phyloP scores from a whole-genome alignment of 92 coral and sea anemone genomes.

The Parazoanthus swiftii region DNA sequence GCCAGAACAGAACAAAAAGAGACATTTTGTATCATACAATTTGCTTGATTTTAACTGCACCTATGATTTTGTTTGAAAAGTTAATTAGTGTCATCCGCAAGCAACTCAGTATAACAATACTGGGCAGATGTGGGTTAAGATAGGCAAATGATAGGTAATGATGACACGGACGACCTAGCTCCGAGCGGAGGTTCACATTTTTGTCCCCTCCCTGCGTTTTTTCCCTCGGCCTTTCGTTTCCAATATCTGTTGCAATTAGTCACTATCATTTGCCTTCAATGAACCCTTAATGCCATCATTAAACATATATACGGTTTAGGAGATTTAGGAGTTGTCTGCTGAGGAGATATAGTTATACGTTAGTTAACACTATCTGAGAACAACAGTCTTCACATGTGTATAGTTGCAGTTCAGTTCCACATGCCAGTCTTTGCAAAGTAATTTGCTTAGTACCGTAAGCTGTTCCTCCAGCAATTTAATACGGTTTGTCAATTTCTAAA shows the following conservation, averaged over 20 bases:
- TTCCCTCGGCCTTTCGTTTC: not conserved
- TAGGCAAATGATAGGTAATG: not conserved
- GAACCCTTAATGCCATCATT: not conserved
- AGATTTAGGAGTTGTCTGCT: no score
- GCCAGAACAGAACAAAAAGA: not conserved
- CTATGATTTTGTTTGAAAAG: not conserved
- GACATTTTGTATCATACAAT: not conserved
- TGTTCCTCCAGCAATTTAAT: no score
- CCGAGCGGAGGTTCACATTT: not conserved
- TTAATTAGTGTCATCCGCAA: not conserved
- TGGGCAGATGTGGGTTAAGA: not conserved
- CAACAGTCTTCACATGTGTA: not conserved
- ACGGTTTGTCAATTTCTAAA: no score
- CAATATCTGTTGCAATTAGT: not conserved
- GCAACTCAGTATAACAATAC: not conserved
- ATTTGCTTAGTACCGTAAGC: no score
- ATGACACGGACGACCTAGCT: not conserved
- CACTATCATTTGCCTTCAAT: not conserved
- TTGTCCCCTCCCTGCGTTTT: no score
- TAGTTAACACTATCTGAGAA: not conserved
- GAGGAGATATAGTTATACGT: not conserved
- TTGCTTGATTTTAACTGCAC: constrained; percentile 29
- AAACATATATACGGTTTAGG: not conserved
- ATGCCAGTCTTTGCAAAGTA: not conserved
- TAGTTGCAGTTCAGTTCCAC: no score